These are phyloP conservation scores for Caenorhabditis afra DNA, from an alignment of 2,888 invertebrate species.

Conservation along the genomic window DNA sequence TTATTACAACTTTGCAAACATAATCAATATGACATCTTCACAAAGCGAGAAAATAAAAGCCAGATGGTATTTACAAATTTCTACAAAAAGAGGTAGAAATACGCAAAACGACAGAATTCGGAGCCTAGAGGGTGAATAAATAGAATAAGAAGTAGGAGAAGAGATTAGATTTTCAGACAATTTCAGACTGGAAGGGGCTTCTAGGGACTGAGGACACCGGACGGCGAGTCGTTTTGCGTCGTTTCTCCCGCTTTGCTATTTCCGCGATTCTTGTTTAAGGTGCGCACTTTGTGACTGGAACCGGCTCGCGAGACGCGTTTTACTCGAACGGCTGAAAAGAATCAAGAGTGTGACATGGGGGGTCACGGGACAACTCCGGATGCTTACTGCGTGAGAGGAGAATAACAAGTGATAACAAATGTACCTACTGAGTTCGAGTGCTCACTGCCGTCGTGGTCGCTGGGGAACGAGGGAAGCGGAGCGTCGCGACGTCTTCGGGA, in stretches of 20 bases:
- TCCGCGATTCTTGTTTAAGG: constrained; percentile 68
- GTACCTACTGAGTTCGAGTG: constrained; percentile 62
- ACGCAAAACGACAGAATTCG: constrained; percentile 54
- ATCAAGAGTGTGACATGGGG: neutral
- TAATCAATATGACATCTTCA: neutral
- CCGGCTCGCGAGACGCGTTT: constrained; percentile 70
- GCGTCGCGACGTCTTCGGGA: constrained; percentile 21
- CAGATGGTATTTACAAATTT: constrained; percentile 43
- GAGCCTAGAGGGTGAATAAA: constrained; percentile 39
- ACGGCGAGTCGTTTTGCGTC: constrained; percentile 44
- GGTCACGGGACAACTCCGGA: neutral
- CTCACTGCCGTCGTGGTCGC: constrained; percentile 52
- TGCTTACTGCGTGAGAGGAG: neutral
- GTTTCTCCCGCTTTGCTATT: constrained; percentile 69
- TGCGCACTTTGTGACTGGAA: constrained; percentile 67
- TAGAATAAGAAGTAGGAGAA: constrained; percentile 6
- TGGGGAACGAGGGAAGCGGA: constrained; percentile 47
- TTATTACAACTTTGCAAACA: too few relatives aligned
- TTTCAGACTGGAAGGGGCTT: constrained; percentile 2
- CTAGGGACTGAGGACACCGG: constrained; percentile 51
- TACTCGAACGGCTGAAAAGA: constrained; percentile 68
- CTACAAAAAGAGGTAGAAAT: constrained; percentile 53
- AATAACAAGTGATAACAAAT: constrained; percentile 49
- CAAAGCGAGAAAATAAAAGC: constrained; percentile 1
- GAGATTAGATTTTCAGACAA: neutral